Evolutionary conservation across 2,888 invertebrate genomes (phyloP), one percentile per base, ranked within the genome.

Genomic region (Cryptosula pallasiana): DNA sequence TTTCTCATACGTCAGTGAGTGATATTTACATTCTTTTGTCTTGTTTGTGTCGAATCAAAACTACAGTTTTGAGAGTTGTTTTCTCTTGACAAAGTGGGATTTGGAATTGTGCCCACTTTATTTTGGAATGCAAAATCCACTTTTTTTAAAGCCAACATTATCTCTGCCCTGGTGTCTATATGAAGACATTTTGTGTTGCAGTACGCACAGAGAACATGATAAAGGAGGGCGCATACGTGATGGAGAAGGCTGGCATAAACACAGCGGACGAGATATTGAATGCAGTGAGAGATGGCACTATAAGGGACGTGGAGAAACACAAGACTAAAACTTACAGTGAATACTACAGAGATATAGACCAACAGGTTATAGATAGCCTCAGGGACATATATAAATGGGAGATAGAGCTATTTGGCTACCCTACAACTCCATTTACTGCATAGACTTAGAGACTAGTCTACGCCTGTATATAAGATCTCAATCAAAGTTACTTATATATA

Each of bases 151-250:
- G n/a, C n/a, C n/a, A n/a, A n/a, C n/a, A n/a, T n/a, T n/a, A n/a
- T n/a, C n/a, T n/a, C n/a, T n/a, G n/a, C n/a, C n/a, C n/a, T n/a
- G n/a, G n/a, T n/a, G n/a, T n/a, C n/a, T n/a, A n/a, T n/a, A n/a
- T n/a, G n/a, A n/a, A n/a, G n/a, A n/a, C n/a, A n/a, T n/a, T 45
- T 63, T 63, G 9, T 29, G 3, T 63, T 32, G 9, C 32, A 63
- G 63, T 63, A 3, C 63, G 63, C 16, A 63, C 63, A 63, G 63
- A 63, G 34, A 63, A 63, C 27, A 63, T 63, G 63, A 63, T 63
- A 32, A 34, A 63, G 63, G 63, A 63, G 32, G 63, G 63, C 13
- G 63, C 63, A 27, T 63, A 63, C 32, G 63, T 63, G 9, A 9
- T 63, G 27, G 32, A 32, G 2, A 27, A 63, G n/a, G 63, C 63